Base-by-base conservation (phyloP, 2,797 vertebrate genomes). In the Myoxocephalus aenaeus region DNA sequence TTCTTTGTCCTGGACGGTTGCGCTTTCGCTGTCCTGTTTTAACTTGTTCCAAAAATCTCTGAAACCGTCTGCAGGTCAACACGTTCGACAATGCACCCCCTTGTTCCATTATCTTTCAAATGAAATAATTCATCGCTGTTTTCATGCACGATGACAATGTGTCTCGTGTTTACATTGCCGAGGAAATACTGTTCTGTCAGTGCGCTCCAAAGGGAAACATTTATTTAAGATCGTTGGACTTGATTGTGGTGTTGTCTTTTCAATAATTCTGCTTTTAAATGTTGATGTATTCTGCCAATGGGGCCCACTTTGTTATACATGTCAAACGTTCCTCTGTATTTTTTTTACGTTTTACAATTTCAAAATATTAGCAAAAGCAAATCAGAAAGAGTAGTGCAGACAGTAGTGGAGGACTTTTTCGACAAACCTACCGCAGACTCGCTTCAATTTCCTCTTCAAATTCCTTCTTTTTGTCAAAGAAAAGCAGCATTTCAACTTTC, bases 1-100 rank as follows among this genome's bases (percentile, higher is more conserved):
- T 61, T 86, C 90, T 92, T 92, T 93, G 92, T 93, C 90, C 87
- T 76, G 82, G 65, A 90, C 40, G 84, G 86, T 85, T 85, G 62
- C 56, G 54, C 83, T 82, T 81, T 87, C 77, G 72, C 89, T 81
- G 84, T 92, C 90, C 83, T 94, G 93, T 94, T 92, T 92, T 89
- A 92, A 94, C 93, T 92, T 75, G 93, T 92, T 90, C 85, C 90
- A 92, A 93, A 90, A 93, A 93, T 93, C 89, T 90, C 65, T 72
- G 82, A 80, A 89, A 88, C 85, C 68, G 79, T 92, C 90, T 84
- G 22, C 85, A 78, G 94, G 92, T 93, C 90, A 92, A 27, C 79
- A 22, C 75, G 77, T 83, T 86, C 75, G 40, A 92, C 90, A 93
- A 89, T 87, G 81, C 53, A 65, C 20, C 70, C 70, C 75, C 87